Conservation (phyloP, 2,113 vertebrate species). For the Bubo scandiacus region DNA sequence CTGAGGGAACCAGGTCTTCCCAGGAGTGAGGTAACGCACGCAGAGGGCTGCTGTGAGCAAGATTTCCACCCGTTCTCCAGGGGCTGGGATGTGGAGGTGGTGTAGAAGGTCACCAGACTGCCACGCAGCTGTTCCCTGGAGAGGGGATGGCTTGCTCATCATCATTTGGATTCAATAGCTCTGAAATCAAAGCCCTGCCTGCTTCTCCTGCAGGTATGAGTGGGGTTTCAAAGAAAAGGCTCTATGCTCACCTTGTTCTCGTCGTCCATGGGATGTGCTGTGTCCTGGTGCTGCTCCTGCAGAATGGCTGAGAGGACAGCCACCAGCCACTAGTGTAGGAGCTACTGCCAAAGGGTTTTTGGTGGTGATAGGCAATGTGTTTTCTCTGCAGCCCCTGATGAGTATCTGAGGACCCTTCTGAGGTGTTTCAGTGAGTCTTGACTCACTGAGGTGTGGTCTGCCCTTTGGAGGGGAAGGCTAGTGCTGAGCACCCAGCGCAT, state of each 20-base stretch:
- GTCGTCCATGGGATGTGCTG: rapidly evolving
- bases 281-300: background rate
- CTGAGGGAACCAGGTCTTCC: background rate
- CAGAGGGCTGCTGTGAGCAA: background rate
- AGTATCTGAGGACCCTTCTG: background rate
- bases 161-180: background rate
- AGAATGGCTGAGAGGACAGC: background rate
- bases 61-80: background rate
- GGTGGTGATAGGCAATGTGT: background rate
- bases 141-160: background rate
- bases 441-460: background rate
- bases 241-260: background rate
- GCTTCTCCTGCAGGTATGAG: background rate
- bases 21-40: background rate
- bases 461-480: background rate
- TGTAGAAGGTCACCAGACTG: background rate
- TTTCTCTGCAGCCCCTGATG: background rate
- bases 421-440: background rate
- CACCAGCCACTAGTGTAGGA: background rate
- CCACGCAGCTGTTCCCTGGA: background rate
- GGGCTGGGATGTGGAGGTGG: background rate
- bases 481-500: background rate
- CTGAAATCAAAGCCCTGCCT: background rate
- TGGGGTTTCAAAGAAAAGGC: background rate
- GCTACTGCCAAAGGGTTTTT: background rate